A percentile compares a stretch with the other conserved stretches of the same genome.
Conservation (phyloP, 2,888 invertebrate species). For the Diplolepis rosae region DNA sequence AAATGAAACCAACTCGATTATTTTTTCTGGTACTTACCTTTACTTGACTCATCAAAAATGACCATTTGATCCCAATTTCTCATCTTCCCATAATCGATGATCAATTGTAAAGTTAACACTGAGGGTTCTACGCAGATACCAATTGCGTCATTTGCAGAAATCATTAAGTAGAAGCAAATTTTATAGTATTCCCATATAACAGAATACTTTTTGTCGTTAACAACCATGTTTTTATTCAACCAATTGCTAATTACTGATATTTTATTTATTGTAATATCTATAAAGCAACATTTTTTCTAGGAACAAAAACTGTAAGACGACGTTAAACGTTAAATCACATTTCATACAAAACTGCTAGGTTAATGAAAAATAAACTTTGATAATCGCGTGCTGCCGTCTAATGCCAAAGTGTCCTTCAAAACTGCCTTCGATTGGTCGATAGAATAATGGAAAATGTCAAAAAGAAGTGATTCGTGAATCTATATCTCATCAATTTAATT, state of each 20-base stretch:
- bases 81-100: conserved; percentile 76
- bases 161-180: background rate
- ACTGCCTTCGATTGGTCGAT: background rate
- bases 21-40: conserved; percentile 46
- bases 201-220: background rate
- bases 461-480: background rate
- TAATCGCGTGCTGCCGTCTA: conserved; percentile 2
- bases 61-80: conserved; percentile 76
- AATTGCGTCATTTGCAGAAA: conserved; percentile 27
- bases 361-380: conserved; percentile 15
- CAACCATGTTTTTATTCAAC: background rate
- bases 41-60: conserved; percentile 69
- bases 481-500: background rate
- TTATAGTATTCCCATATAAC: background rate
- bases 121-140: conserved; percentile 50
- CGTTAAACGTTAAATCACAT: background rate
- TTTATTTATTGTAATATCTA: background rate
- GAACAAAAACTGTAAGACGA: background rate
- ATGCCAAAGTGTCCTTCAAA: background rate
- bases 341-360: background rate
- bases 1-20: too few relatives aligned
- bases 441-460: conserved; percentile 20
- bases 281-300: too few relatives aligned
- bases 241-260: background rate
- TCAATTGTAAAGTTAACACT: conserved; percentile 72